Conservation (phyloP, 1,140 invertebrate genomes). For the Leptoteleia sp. region DNA sequence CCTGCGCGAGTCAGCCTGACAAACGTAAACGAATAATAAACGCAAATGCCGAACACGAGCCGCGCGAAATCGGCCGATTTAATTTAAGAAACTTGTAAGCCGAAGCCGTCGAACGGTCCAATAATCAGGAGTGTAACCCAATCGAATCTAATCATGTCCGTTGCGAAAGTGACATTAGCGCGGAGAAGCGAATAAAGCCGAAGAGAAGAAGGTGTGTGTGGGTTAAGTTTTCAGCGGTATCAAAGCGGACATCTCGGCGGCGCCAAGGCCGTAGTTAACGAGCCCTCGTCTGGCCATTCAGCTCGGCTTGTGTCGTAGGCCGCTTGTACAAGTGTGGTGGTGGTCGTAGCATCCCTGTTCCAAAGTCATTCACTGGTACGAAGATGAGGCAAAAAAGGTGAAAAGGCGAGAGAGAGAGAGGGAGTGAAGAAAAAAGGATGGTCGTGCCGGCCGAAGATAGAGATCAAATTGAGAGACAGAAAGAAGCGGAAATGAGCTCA, state of each 20-base stretch:
- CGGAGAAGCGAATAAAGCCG: conserved; percentile 54
- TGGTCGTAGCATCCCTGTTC: conserved; percentile 60
- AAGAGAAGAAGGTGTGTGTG: conserved; percentile 61
- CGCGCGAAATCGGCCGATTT: conserved; percentile 33
- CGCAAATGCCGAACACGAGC: too few species aligned
- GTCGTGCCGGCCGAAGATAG: conserved; percentile 41
- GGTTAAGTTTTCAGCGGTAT: conserved; percentile 68
- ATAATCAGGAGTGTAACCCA: conserved; percentile 57
- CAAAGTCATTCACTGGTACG: conserved; percentile 54
- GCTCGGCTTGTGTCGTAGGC: conserved; percentile 57
- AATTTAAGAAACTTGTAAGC: conserved; percentile 56
- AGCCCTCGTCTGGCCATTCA: conserved; percentile 70
- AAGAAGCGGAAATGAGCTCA: conserved; percentile 66
- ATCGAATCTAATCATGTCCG: conserved; percentile 66
- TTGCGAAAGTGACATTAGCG: conserved; percentile 63
- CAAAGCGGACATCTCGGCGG: conserved; percentile 68
- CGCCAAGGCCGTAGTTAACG: conserved; percentile 70
- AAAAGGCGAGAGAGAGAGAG: conserved; percentile 31
- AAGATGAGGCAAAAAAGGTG: conserved; percentile 45
- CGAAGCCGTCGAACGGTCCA: conserved; percentile 20
- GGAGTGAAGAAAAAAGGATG: conserved; percentile 26
- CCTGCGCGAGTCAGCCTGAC: not conserved
- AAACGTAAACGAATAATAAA: conserved; percentile 8
- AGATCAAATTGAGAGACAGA: conserved; percentile 66
- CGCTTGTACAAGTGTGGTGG: conserved; percentile 56